Evolutionary conservation across 92 coral and sea anemone species (phyloP), one percentile per base, ranked within the genome.

Genomic region (Bergia puertoricense): DNA sequence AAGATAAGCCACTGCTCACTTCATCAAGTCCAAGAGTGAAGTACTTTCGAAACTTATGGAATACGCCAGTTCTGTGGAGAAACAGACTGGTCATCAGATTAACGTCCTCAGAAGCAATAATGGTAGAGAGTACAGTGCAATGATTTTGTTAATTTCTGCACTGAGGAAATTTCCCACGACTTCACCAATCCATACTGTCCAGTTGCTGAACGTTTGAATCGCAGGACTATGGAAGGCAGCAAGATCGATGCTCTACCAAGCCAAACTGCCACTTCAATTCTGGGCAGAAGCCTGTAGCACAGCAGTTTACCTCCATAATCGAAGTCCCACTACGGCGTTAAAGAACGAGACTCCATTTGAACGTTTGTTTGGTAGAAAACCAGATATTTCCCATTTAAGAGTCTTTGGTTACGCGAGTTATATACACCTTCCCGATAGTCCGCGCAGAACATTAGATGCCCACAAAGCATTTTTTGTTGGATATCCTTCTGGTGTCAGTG

Each of bases 231-330:
- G 85, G 94, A 92, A n/a, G 89, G 85, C 92, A 88, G 93, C 94
- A 50, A 92, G 92, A 87, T 90, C 92, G n/a, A 90, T 92, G 92
- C 77, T 89, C 44, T 89, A 88, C 77, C 88, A 94, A 59, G 93
- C 92, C 36, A 81, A 81, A 23, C 57, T 93, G 41, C 92, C 94
- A 3, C 89, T 88, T 66, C 69, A 74, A 65, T 91, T 86, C 69
- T 91, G 94, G 96, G 94, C 94, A 51, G 94, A 90, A 91, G 90
- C 94, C 2, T 91, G 93, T 79, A 92, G 82, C 46, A 80, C 88
- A 79, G 96, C 94, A 82, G 89, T 88, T 54, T 93, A 91, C 90
- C 92, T 91, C 46, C 88, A 88, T 80, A 93, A 88, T 41, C 85
- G 91, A 43, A 91, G 93, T 16, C 90, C 90, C 74, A 89, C 93